These are phyloP conservation scores for Pogonomyrmex barbatus DNA, from an alignment of 1,140 invertebrate species.

Conservation along the genomic window DNA sequence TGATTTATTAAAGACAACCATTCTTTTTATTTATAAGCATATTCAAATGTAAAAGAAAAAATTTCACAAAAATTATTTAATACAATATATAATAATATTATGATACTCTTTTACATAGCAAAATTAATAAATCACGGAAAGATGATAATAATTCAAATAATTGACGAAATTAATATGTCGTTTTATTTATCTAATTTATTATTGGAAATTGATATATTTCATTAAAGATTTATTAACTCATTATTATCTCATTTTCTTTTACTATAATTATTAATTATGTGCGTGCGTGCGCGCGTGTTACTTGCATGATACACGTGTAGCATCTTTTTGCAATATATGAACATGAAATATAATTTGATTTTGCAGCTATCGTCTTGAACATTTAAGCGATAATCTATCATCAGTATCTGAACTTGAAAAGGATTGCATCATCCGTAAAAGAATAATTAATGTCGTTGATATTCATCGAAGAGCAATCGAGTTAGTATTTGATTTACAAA, in stretches of 20 bases:
- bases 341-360: neutral
- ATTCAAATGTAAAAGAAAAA: neutral
- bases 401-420: neutral
- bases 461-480: conserved; percentile 39
- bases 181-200: neutral
- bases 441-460: conserved; percentile 14
- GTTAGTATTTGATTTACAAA: neutral
- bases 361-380: conserved; percentile 41
- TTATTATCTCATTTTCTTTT: too few species aligned
- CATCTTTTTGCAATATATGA: neutral
- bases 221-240: too few species aligned
- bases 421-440: conserved; percentile 9
- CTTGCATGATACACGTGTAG: neutral
- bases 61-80: conserved; percentile 1
- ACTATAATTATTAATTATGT: too few species aligned
- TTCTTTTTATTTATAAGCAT: neutral
- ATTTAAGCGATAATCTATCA: conserved; percentile 13
- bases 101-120: neutral
- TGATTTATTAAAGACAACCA: neutral
- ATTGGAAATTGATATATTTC: neutral
- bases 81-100: neutral
- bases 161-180: neutral
- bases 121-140: neutral
- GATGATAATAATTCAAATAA: conserved; percentile 21
- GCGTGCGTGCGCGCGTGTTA: too few species aligned